Base-by-base conservation (phyloP, 2,113 vertebrate genomes). In the Epinephelus lanceolatus region DNA sequence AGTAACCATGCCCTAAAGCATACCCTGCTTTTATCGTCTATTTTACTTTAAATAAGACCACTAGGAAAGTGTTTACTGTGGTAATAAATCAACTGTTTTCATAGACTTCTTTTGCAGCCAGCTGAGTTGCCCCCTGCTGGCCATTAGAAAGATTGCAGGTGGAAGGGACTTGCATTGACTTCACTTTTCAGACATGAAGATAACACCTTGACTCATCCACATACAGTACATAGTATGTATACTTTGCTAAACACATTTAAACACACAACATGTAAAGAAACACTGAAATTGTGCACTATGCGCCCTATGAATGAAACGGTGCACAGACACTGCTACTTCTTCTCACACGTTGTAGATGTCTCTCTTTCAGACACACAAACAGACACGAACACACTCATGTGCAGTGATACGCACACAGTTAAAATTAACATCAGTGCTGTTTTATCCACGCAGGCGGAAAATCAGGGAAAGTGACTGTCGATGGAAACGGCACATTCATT, bases 401-500 rank as follows among this genome's bases (percentile, higher is more conserved):
- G 21, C 21, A 66, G 4, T 6, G 13, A 49, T 33, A 60, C 0
- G 4, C 10, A 51, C 6, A 45, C 30, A 60, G 53, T 51, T 47
- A 65, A 49, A 79, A 47, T 49, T 40, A 21, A 51, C 51, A 27
- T 40, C 40, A 21, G 21, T 57, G 40, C 67, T 25, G 51, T 71
- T 18, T 27, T 11, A 67, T 51, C 60, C 51, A 55, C 0, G 14
- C 25, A 19, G 19, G 19, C 14, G 6, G 19, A 74, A 68, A 69
- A 78, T 60, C 53, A 49, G 52, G 40, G 17, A 51, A 52, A 51
- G 21, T 59, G 27, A 55, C 66, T 76, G 33, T 66, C 1, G 19
- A 76, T 62, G 40, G 33, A 78, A 65, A 65, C 15, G 14, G n/a
- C 51, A n/a, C 52, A 52, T 27, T 78, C 42, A 18, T 18, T 42